phyloP scores from a whole-genome alignment of 1,140 invertebrate genomes.

The Augochlora pura region DNA sequence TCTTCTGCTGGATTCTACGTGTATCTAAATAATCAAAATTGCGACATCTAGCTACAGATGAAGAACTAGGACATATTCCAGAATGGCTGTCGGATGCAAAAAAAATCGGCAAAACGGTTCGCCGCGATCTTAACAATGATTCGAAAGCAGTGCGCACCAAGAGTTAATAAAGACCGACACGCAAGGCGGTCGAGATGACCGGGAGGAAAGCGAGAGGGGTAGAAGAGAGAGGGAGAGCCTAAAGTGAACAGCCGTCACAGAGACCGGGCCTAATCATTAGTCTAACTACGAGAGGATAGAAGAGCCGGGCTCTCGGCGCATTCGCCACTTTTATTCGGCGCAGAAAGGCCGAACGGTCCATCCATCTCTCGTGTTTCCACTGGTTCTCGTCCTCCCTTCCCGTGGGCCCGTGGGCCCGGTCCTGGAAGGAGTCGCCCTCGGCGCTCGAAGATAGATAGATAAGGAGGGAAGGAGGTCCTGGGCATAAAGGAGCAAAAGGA shows the following conservation, averaged over 20 bases:
- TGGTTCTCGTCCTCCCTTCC: background rate
- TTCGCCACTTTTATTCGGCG: conserved; percentile 38
- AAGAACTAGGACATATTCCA: no score
- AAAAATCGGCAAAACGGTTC: no score
- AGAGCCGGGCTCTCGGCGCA: conserved; percentile 8
- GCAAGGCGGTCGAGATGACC: no score
- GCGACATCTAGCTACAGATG: no score
- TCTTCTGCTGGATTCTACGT: no score
- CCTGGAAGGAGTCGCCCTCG: conserved; percentile 43
- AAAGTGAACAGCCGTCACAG: conserved; percentile 29
- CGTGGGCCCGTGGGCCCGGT: conserved; percentile 4
- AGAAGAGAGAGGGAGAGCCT: background rate
- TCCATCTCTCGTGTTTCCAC: conserved; percentile 24
- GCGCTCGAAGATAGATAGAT: conserved; percentile 56
- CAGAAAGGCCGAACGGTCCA: conserved; percentile 26
- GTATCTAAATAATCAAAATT: no score
- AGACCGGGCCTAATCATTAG: conserved; percentile 35
- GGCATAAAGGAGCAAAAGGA: conserved; percentile 53
- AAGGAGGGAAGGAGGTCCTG: conserved; percentile 31
- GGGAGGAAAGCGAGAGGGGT: background rate
- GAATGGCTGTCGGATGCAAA: no score
- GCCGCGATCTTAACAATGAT: no score
- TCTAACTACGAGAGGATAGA: conserved; percentile 27
- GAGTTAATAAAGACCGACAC: no score
- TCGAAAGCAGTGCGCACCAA: no score